Conservation (phyloP, 2,888 invertebrate species). For the Luperina nickerlii region DNA sequence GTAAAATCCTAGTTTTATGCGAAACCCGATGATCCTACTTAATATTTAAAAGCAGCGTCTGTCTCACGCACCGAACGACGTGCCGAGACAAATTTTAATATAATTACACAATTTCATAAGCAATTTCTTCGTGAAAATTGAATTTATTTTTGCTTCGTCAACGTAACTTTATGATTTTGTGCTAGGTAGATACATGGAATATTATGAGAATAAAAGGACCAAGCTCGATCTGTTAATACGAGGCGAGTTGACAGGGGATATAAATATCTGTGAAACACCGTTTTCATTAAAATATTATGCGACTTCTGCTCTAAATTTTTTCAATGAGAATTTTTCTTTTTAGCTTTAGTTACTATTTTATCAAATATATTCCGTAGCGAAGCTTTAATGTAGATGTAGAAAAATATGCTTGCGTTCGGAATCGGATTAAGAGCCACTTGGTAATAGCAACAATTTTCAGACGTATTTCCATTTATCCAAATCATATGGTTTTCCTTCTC, state of each 20-base stretch:
- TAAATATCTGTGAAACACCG: constrained; percentile 51
- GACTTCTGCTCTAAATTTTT: background rate
- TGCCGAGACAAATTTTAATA: constrained; percentile 67
- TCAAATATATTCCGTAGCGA: constrained; percentile 13
- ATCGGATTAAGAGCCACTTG: constrained; percentile 43
- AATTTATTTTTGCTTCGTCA: constrained; percentile 66
- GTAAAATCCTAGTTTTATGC: constrained; percentile 55
- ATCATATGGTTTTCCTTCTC: constrained; percentile 34
- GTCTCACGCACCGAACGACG: constrained; percentile 55
- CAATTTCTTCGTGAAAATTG: constrained; percentile 64
- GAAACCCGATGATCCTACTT: constrained; percentile 58
- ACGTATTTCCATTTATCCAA: constrained; percentile 52
- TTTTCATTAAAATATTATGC: constrained; percentile 37
- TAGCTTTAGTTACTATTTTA: background rate
- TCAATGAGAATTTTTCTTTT: background rate
- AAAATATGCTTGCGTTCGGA: constrained; percentile 46
- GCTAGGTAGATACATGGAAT: constrained; percentile 15
- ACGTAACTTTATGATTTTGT: constrained; percentile 56
- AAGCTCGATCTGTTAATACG: constrained; percentile 50
- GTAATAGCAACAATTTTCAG: constrained; percentile 44
- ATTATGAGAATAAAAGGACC: constrained; percentile 39
- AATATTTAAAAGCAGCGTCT: constrained; percentile 58
- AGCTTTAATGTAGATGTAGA: constrained; percentile 31
- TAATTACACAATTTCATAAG: constrained; percentile 67
- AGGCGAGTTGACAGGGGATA: constrained; percentile 37